These are phyloP conservation scores for Calameuta pallipes DNA, from an alignment of 2,888 invertebrate genomes.

Conservation along the genomic window DNA sequence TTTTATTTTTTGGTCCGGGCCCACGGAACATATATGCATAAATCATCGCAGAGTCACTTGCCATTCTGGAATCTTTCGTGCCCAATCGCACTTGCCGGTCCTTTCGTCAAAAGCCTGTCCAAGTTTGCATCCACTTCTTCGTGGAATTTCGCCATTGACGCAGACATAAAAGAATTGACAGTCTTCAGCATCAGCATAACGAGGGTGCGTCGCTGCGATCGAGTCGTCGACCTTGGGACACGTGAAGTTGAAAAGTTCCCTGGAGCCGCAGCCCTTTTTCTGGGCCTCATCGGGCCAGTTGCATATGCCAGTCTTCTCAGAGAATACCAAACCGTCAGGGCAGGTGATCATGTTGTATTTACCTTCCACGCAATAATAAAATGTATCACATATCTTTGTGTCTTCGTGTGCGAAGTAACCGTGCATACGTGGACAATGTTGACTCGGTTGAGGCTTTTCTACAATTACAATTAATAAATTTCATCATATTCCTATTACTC, in stretches of 20 bases:
- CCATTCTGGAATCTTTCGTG: constrained; percentile 91
- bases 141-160: constrained; percentile 86
- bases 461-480: constrained; percentile 34
- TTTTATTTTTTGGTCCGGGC: not conserved
- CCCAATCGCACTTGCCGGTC: constrained; percentile 84
- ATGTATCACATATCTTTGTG: constrained; percentile 81
- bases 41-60: constrained; percentile 62
- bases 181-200: constrained; percentile 88
- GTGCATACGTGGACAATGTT: constrained; percentile 84
- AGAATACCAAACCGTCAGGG: constrained; percentile 87
- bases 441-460: constrained; percentile 79
- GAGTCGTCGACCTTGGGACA: constrained; percentile 84
- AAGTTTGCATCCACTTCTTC: constrained; percentile 87
- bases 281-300: constrained; percentile 94
- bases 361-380: constrained; percentile 91
- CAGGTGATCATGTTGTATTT: constrained; percentile 91
- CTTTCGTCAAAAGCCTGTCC: constrained; percentile 91
- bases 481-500: not conserved
- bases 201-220: constrained; percentile 81
- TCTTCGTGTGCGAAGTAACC: constrained; percentile 91
- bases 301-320: constrained; percentile 89
- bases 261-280: constrained; percentile 85
- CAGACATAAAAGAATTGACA: constrained; percentile 94
- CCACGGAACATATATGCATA: constrained; percentile 1
- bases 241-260: constrained; percentile 86